Conservation (phyloP, 2,797 vertebrate genomes). For the Sebastes diploproa region DNA sequence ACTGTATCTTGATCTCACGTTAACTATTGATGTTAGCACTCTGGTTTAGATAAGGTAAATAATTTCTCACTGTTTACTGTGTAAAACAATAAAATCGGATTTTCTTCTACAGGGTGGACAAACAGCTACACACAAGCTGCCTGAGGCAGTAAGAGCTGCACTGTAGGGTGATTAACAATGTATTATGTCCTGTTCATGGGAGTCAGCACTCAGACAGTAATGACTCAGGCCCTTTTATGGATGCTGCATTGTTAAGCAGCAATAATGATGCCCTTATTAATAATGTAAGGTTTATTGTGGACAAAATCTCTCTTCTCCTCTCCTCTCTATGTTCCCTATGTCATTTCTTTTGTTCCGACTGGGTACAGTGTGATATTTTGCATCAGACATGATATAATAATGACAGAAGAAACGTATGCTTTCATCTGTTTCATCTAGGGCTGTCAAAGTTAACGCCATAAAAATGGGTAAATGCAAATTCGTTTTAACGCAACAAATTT, state of each 20-base stretch:
- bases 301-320: slow-evolving; percentile 3
- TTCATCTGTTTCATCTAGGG: neutral
- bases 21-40: neutral
- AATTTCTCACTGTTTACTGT: neutral
- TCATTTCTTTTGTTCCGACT: neutral
- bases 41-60: neutral
- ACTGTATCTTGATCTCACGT: neutral
- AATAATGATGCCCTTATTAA: slow-evolving; percentile 65
- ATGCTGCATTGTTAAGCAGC: slow-evolving; percentile 54
- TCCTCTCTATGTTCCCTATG: neutral
- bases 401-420: neutral
- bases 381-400: neutral
- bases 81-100: neutral
- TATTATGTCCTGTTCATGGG: slow-evolving; percentile 30
- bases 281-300: slow-evolving; percentile 58
- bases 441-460: no score
- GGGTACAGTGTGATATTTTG: neutral
- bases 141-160: neutral
- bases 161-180: slow-evolving; percentile 46
- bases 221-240: slow-evolving; percentile 54
- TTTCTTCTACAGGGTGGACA: neutral
- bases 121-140: neutral
- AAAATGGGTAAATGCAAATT: no score
- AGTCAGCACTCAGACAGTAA: slow-evolving; percentile 49
- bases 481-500: no score